Conservation (phyloP, 2,888 invertebrate species). For the Tinea trinotella region DNA sequence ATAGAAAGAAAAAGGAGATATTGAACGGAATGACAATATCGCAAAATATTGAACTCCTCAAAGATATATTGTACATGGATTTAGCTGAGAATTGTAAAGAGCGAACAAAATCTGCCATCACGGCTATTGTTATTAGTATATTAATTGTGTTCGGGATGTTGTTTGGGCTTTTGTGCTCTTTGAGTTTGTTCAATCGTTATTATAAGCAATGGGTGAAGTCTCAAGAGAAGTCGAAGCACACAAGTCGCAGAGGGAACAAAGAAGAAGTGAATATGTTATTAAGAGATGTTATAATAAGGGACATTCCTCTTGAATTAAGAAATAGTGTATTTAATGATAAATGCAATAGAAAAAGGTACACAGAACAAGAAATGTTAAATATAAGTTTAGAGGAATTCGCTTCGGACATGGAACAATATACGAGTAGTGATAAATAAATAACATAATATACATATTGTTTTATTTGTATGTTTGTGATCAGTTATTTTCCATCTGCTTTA, state of each 20-base stretch:
- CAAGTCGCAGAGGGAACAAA: conserved; percentile 8
- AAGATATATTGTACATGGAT: conserved; percentile 38
- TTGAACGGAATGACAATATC: conserved; percentile 51
- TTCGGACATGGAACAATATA: too few relatives aligned
- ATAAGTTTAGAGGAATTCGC: conserved; percentile 25
- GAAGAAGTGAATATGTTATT: conserved; percentile 24
- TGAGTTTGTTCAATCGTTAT: conserved; percentile 21
- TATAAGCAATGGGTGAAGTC: not conserved
- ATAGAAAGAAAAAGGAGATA: conserved; percentile 27
- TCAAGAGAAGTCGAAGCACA: not conserved
- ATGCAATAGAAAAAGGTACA: conserved; percentile 37
- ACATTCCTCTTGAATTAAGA: conserved; percentile 45
- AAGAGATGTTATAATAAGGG: conserved; percentile 40
- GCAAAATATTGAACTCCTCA: conserved; percentile 42
- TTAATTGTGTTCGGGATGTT: conserved; percentile 27
- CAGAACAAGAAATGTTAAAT: conserved; percentile 27
- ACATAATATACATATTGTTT: too few relatives aligned
- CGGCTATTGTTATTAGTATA: conserved; percentile 28
- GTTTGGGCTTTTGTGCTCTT: conserved; percentile 31
- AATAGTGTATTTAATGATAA: conserved; percentile 33
- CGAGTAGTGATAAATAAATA: too few relatives aligned
- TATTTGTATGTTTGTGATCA: too few relatives aligned
- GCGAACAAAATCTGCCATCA: conserved; percentile 28
- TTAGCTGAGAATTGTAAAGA: not conserved
- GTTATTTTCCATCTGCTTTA: too few relatives aligned